A percentile compares a stretch with the other conserved stretches of the same genome.
phyloP scores from a whole-genome alignment of 2,888 invertebrate species.

The Cistogaster globosa region DNA sequence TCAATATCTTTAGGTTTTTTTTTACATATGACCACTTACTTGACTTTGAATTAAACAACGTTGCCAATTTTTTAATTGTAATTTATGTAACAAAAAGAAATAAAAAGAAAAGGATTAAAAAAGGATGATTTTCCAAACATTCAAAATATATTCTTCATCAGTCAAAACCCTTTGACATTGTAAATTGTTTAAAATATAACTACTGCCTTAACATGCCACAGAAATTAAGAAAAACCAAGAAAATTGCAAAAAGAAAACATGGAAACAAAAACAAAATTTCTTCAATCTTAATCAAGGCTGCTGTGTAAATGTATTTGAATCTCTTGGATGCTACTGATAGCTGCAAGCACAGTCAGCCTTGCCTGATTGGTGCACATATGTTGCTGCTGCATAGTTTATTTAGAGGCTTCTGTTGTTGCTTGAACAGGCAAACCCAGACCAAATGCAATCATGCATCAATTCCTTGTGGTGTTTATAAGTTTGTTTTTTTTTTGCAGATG shows the following conservation, averaged over 20 bases:
- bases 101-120: too few relatives aligned
- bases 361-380: conserved; percentile 19
- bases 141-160: too few relatives aligned
- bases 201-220: conserved; percentile 54
- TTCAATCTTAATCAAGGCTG: conserved; percentile 47
- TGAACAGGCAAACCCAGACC: conserved; percentile 44
- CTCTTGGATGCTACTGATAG: conserved; percentile 11
- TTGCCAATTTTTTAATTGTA: too few relatives aligned
- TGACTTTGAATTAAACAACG: too few relatives aligned
- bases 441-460: conserved; percentile 65
- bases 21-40: too few relatives aligned
- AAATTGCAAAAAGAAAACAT: conserved; percentile 1
- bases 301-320: conserved; percentile 22
- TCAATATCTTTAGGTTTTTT: too few relatives aligned
- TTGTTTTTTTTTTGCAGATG: conserved; percentile 26
- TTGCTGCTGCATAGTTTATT: not conserved
- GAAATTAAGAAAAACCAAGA: not conserved
- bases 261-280: conserved; percentile 45
- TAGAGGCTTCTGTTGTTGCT: conserved; percentile 54
- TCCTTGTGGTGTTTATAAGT: conserved; percentile 61
- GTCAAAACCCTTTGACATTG: not conserved
- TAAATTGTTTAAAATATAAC: conserved; percentile 29
- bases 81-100: too few relatives aligned
- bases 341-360: not conserved
- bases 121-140: too few relatives aligned